phyloP scores from a whole-genome alignment of 30 jellyfish, hydroid and myxozoan genomes.

The Chrysaora quinquecirrha region DNA sequence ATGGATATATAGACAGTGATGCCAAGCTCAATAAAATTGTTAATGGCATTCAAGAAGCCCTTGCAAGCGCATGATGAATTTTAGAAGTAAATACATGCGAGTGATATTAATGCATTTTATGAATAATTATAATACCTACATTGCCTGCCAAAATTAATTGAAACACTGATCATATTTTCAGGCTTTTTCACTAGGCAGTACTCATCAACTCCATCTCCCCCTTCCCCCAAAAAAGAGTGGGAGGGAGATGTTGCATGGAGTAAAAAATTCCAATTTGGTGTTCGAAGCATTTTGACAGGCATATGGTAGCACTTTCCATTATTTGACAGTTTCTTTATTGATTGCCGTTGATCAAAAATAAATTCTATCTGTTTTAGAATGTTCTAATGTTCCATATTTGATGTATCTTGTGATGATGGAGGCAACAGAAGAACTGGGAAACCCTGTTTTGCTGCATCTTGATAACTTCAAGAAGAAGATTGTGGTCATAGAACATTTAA shows the following conservation, averaged over 20 bases:
- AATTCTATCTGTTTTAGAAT: too few relatives aligned
- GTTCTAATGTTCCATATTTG: neutral
- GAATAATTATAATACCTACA: neutral
- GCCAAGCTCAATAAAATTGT: constrained; percentile 68
- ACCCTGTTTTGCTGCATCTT: constrained; percentile 22
- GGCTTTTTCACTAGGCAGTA: too few relatives aligned
- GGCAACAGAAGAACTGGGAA: constrained; percentile 52
- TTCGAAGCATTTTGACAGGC: too few relatives aligned
- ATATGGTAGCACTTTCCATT: neutral
- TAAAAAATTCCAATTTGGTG: too few relatives aligned
- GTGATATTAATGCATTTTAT: neutral
- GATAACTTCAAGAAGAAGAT: constrained; percentile 30
- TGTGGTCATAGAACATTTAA: neutral
- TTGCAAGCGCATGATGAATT: neutral
- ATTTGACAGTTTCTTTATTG: too few relatives aligned
- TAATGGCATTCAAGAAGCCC: constrained; percentile 68
- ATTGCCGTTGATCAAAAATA: too few relatives aligned
- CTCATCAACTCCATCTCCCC: neutral
- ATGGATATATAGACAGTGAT: constrained; percentile 85
- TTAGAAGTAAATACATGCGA: neutral
- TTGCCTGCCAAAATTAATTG: neutral
- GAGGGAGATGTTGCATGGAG: neutral
- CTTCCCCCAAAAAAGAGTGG: neutral
- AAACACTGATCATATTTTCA: neutral
- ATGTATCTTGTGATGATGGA: constrained; percentile 61